Evolutionary conservation across 2,888 invertebrate genomes (phyloP), one percentile per base, ranked within the genome.

Genomic region (Vanessa cardui): DNA sequence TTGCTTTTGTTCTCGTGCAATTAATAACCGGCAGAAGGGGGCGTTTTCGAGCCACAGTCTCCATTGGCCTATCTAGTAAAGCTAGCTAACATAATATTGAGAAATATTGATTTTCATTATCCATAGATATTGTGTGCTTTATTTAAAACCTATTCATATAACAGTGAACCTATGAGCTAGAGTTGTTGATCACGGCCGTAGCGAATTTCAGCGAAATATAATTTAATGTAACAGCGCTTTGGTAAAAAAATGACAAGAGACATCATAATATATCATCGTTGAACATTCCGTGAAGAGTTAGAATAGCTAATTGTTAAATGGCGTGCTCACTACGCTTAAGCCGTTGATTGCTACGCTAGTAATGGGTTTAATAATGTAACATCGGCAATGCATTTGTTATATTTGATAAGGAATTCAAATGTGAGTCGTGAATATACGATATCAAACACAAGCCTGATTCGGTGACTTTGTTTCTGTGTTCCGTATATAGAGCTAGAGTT

Each of bases 1-100:
- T 92, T 92, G 92, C 92, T 90, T 92, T 92, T 92, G 92, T 92
- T 91, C 92, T 84, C 82, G 80, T 83, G 91, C 90, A 92, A 92
- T 92, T 92, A 92, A 92, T 92, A 92, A 90, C 89, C 81, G 83
- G 78, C 89, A 88, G 88, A 83, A 87, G 89, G 69, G 26, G 90
- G 90, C 88, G 89, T 89, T 86, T 86, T 85, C 83, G 80, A 85
- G 85, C 88, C 89, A 81, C 89, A 83, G 80, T 84, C 88, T 83
- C 86, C 85, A 86, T 86, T 84, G 84, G 85, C 84, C 86, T 90
- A 89, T 90, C 91, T 87, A 87, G 83, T 83, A 80, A 79, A 75
- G 80, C 79, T 80, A 76, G 74, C 79, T 80, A 80, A 84, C 80
- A 81, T 72, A 58, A 64, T 66, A 66, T 62, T 49, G 15, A 46